A percentile compares a stretch with the other conserved stretches of the same genome.
phyloP scores from a whole-genome alignment of 2,797 vertebrate species.

The Labroides dimidiatus region DNA sequence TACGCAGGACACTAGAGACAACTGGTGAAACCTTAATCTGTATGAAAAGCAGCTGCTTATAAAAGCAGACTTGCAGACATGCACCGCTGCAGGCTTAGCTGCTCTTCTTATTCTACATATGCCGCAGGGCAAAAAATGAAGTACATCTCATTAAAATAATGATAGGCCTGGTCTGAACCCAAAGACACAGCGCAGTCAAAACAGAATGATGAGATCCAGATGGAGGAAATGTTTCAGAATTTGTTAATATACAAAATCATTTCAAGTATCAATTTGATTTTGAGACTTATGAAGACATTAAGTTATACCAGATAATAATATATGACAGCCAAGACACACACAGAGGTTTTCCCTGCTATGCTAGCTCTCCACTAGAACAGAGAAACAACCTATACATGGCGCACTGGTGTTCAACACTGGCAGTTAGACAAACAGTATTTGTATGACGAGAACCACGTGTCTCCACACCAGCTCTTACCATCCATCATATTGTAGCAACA shows the following conservation, averaged over 20 bases:
- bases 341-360: neutral
- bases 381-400: too few relatives aligned
- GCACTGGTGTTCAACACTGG: too few relatives aligned
- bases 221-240: neutral
- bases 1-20: neutral
- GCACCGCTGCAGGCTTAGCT: neutral
- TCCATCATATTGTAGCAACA: too few relatives aligned
- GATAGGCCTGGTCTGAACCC: neutral
- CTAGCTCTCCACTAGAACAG: too few relatives aligned
- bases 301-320: neutral
- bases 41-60: neutral
- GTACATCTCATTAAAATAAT: neutral
- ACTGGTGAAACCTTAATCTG: neutral
- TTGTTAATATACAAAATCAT: neutral
- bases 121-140: neutral
- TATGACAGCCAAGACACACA: neutral
- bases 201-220: neutral
- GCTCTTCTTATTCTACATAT: conserved; percentile 7
- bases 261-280: neutral
- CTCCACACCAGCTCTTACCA: too few relatives aligned
- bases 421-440: too few relatives aligned
- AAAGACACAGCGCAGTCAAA: neutral
- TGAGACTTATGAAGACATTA: neutral
- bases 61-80: neutral
- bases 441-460: too few relatives aligned